A percentile compares a stretch with the other conserved stretches of the same genome.
Conservation (phyloP, 2,888 invertebrate genomes). For the Eilema sororculum region DNA sequence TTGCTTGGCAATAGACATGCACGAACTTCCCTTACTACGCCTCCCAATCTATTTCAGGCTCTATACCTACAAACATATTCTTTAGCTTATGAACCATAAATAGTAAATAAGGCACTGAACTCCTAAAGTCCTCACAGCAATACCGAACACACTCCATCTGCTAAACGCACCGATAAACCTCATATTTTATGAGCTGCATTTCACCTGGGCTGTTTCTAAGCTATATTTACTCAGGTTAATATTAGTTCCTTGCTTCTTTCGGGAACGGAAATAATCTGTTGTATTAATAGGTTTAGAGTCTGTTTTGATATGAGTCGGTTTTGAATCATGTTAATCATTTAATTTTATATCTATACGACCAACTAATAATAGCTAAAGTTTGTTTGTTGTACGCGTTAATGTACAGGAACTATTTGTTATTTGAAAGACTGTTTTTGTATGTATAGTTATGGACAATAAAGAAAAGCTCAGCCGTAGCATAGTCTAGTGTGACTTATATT, state of each 20-base stretch:
- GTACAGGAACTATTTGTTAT: no score
- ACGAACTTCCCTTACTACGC: no score
- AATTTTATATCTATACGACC: neutral
- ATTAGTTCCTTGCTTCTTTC: constrained; percentile 9
- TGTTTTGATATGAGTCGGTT: neutral
- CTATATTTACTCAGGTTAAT: constrained; percentile 10
- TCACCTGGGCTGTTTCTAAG: constrained; percentile 7
- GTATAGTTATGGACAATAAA: no score
- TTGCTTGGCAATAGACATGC: no score
- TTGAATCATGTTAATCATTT: neutral
- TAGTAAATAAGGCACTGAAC: constrained; percentile 27
- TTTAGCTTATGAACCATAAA: neutral
- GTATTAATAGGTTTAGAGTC: constrained; percentile 1
- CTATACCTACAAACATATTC: no score
- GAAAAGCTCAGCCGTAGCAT: no score
- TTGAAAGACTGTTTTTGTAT: no score
- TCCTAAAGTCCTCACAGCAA: constrained; percentile 43
- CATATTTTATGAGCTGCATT: constrained; percentile 47
- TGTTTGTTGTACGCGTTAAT: no score
- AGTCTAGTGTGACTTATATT: no score
- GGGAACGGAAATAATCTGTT: constrained; percentile 6
- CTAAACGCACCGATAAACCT: constrained; percentile 54
- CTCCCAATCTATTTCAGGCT: no score
- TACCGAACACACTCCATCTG: constrained; percentile 67
- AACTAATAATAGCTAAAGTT: no score